Evolutionary conservation across 37 sponge, comb jelly and placozoan genomes (phyloP).

Genomic region (Corticium candelabrum): DNA sequence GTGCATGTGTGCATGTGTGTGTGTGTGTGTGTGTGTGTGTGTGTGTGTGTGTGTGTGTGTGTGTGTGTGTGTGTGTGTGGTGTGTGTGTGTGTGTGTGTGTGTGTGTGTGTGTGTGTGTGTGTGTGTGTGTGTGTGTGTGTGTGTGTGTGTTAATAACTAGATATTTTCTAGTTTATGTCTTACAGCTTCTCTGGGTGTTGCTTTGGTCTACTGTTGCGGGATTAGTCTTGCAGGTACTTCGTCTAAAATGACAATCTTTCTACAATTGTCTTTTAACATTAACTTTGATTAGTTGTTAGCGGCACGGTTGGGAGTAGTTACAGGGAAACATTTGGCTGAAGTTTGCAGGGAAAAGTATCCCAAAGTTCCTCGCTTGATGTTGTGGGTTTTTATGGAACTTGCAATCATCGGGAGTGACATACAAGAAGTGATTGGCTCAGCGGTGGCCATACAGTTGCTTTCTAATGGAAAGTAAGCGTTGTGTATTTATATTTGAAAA

Average conservation of each 20-base stretch:
- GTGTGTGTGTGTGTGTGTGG: too few species aligned
- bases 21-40: too few species aligned
- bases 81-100: too few species aligned
- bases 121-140: conserved; percentile 6
- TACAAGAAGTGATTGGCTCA: conserved; percentile 45
- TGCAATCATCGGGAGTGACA: conserved; percentile 43
- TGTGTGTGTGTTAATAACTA: conserved; percentile 1
- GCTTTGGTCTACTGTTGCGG: neutral
- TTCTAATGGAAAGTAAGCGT: conserved; percentile 35
- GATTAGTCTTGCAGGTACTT: conserved; percentile 37
- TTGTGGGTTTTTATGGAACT: conserved; percentile 40
- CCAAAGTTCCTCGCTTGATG: conserved; percentile 14
- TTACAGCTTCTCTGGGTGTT: conserved; percentile 16
- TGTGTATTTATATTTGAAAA: neutral
- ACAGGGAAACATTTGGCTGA: conserved; percentile 33
- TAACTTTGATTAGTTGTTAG: neutral
- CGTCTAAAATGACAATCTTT: neutral
- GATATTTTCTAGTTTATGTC: conserved; percentile 1
- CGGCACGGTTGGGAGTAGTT: conserved; percentile 11
- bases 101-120: too few species aligned
- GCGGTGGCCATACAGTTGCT: conserved; percentile 13
- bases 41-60: too few species aligned
- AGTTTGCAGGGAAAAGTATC: conserved; percentile 23
- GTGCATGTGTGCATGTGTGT: too few species aligned
- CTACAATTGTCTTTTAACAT: neutral